Percentiles rank a stretch among this genome's conserved stretches.
Conservation (phyloP, 2,888 invertebrate genomes). For the Branchipolynoe longqiensis region DNA sequence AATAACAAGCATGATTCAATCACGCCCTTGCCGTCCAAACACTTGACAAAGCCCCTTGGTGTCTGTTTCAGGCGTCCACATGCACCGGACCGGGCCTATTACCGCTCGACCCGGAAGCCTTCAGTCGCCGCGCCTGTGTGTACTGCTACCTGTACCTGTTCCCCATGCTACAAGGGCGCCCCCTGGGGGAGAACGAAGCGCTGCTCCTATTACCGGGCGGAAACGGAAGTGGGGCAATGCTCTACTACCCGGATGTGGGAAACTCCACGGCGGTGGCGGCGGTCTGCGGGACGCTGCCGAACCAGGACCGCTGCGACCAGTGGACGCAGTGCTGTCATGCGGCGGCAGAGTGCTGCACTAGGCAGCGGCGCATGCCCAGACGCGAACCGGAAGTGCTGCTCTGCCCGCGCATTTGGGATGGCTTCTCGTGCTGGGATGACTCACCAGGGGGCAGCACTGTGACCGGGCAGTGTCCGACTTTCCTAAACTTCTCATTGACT, state of each 20-base stretch:
- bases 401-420: slow-evolving; percentile 68
- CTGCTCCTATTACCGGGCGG: neutral
- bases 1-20: no score
- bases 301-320: slow-evolving; percentile 47
- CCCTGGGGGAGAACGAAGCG: neutral
- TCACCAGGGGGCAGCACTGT: slow-evolving; percentile 57
- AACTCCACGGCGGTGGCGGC: neutral
- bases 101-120: slow-evolving; percentile 34
- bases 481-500: slow-evolving; percentile 59
- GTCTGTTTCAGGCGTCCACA: no score
- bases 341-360: slow-evolving; percentile 26
- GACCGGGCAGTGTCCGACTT: slow-evolving; percentile 63
- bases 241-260: slow-evolving; percentile 1
- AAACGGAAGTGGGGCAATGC: neutral
- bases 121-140: slow-evolving; percentile 59
- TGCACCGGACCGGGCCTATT: no score
- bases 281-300: slow-evolving; percentile 34
- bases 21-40: no score
- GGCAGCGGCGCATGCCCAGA: slow-evolving; percentile 11
- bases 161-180: slow-evolving; percentile 11
- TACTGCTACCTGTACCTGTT: slow-evolving; percentile 61
- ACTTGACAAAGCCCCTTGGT: no score
- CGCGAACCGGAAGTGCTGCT: neutral
- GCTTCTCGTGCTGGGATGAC: slow-evolving; percentile 68
- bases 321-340: slow-evolving; percentile 56